phyloP scores from a whole-genome alignment of 2,797 vertebrate genomes.

The Bufotes viridis region DNA sequence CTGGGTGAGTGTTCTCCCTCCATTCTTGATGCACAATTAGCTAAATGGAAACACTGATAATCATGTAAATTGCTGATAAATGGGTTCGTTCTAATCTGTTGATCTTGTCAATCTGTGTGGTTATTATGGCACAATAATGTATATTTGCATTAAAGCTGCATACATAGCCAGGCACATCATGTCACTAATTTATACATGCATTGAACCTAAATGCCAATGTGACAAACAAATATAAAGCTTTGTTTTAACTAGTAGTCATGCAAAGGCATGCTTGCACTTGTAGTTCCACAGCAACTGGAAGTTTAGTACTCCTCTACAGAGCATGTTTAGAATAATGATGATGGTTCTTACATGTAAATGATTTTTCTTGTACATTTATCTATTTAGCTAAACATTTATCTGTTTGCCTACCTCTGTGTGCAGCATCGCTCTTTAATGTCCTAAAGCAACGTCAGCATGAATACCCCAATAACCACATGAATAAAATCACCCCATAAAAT shows the following conservation, averaged over 20 bases:
- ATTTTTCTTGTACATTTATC: background rate
- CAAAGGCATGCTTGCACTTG: background rate
- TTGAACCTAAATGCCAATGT: background rate
- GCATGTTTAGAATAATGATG: background rate
- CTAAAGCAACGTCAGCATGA: background rate
- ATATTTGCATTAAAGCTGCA: conserved; percentile 80
- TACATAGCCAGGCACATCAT: conserved; percentile 68
- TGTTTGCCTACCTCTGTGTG: background rate
- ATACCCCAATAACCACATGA: background rate
- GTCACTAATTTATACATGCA: conserved; percentile 34
- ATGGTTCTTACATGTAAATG: background rate
- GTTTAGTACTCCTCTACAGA: background rate
- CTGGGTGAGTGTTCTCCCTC: background rate
- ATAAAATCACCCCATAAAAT: background rate
- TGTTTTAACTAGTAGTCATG: background rate
- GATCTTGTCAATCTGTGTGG: conserved; percentile 70
- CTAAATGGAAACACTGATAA: conserved; percentile 72
- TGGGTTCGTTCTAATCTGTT: conserved; percentile 71
- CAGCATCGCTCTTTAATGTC: background rate
- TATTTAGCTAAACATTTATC: background rate
- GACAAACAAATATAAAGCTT: background rate
- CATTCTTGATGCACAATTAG: conserved; percentile 61
- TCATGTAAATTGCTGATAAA: conserved; percentile 70
- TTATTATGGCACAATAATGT: conserved; percentile 64
- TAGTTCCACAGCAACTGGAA: background rate